phyloP scores from a whole-genome alignment of 2,888 invertebrate genomes.

The Crioceris asparagi region DNA sequence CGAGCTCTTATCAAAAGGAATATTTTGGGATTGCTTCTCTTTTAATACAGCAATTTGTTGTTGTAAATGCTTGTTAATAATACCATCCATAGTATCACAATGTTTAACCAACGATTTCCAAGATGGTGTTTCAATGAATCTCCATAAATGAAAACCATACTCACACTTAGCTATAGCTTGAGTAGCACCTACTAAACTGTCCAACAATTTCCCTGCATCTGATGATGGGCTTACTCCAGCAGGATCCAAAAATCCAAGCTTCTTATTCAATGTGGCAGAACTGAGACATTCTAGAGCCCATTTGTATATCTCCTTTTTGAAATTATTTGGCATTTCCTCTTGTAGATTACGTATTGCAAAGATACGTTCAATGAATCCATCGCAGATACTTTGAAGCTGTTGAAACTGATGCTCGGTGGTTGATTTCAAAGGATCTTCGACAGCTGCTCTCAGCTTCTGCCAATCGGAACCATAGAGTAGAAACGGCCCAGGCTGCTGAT shows the following conservation, averaged over 20 bases:
- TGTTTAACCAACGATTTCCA: constrained; percentile 47
- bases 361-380: constrained; percentile 40
- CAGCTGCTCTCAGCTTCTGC: constrained; percentile 42
- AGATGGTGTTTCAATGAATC: constrained; percentile 49
- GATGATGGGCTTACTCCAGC: constrained; percentile 40
- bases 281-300: constrained; percentile 60
- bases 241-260: constrained; percentile 51
- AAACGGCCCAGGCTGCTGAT: constrained; percentile 45
- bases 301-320: constrained; percentile 49
- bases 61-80: constrained; percentile 49
- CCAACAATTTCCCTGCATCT: constrained; percentile 49
- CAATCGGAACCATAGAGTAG: constrained; percentile 48
- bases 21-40: constrained; percentile 22
- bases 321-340: constrained; percentile 48
- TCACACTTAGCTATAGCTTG: constrained; percentile 51
- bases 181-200: constrained; percentile 46
- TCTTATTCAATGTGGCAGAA: constrained; percentile 44
- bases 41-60: constrained; percentile 33
- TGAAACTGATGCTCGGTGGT: constrained; percentile 37
- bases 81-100: constrained; percentile 50
- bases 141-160: constrained; percentile 48
- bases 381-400: constrained; percentile 34
- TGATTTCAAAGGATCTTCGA: constrained; percentile 41
- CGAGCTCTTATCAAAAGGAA: constrained; percentile 26
- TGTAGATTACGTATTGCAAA: constrained; percentile 48